Evolutionary conservation across 2,888 invertebrate species (phyloP), one percentile per base, ranked within the genome.

Genomic region (Phymatocera aterrima): DNA sequence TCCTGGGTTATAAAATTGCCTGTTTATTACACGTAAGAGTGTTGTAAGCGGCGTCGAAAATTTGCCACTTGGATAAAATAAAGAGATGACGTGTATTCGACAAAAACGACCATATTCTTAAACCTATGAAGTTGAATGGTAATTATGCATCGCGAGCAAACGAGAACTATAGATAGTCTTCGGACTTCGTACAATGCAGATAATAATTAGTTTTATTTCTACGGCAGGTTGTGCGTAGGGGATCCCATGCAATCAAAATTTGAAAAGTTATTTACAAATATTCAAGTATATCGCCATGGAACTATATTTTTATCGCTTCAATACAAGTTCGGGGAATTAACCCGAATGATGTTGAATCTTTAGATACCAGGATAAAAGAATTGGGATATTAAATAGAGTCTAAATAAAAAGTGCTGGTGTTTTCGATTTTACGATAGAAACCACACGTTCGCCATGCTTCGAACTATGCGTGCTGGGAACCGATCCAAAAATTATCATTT

Each of bases 381-480:
- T 40, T 40, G 40, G 5, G 40, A 40, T 2, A 57, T 6, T 28
- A 57, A 8, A 57, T 57, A 4, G 12, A 28, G 15, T 57, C 34
- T 37, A 8, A 18, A 37, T 68, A 28, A n/a, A 15, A 68, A 28
- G 43, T 68, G 24, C 5, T 1, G 43, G 21, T 1, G 46, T 68
- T 68, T 68, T 46, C 24, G 46, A 43, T 68, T 68, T 68, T 24
- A 68, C 28, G 40, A 64, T 6, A n/a, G 28, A 68, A 43, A 46
- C 46, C 68, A 46, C 43, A 24, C 43, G 43, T 34, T 24, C 12
- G 28, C 24, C 46, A 68, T 61, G n/a, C 48, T 43, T 40, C 28
- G 57, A 40, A 75, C 6, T 34, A n/a, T 48, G 28, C 3, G 28
- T 57, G 28, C 12, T 75, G 75, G 74, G 75, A 75, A 75, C 57